These are phyloP conservation scores for Dicrurus megarhynchus DNA, from an alignment of 2,113 vertebrate species.

Conservation along the genomic window DNA sequence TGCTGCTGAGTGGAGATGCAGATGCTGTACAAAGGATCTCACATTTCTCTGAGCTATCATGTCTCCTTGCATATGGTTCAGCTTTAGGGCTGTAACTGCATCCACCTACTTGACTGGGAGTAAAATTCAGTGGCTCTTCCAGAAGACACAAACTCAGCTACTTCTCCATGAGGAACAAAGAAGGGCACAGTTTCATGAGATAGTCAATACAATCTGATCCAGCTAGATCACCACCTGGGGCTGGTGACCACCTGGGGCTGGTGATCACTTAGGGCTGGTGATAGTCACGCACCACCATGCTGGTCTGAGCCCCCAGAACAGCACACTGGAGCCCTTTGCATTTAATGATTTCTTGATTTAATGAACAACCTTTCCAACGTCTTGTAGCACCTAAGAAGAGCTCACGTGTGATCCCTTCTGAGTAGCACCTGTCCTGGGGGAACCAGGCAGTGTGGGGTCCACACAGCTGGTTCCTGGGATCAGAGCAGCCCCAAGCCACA, in stretches of 20 bases:
- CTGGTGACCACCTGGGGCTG: not conserved
- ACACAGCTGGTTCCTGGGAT: not conserved
- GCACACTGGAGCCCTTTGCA: not conserved
- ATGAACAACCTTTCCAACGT: not conserved
- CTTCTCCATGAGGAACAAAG: not conserved
- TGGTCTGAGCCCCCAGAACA: not conserved
- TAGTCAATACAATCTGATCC: not conserved
- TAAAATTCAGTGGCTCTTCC: not conserved
- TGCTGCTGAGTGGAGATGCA: not conserved
- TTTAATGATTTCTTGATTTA: not conserved
- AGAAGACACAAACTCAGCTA: not conserved
- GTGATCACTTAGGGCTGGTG: not conserved
- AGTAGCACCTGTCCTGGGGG: not conserved
- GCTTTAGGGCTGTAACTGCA: not conserved
- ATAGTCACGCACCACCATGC: not conserved
- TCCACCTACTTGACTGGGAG: not conserved
- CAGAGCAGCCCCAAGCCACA: not conserved
- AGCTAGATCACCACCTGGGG: no score
- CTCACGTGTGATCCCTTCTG: fast-evolving
- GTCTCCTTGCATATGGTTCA: not conserved
- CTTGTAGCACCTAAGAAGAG: not conserved
- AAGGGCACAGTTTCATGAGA: not conserved
- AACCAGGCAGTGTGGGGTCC: fast-evolving
- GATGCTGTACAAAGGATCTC: not conserved
- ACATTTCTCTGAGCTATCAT: not conserved